These are phyloP conservation scores for Portunus trituberculatus DNA, from an alignment of 1,140 invertebrate species.

Conservation along the genomic window DNA sequence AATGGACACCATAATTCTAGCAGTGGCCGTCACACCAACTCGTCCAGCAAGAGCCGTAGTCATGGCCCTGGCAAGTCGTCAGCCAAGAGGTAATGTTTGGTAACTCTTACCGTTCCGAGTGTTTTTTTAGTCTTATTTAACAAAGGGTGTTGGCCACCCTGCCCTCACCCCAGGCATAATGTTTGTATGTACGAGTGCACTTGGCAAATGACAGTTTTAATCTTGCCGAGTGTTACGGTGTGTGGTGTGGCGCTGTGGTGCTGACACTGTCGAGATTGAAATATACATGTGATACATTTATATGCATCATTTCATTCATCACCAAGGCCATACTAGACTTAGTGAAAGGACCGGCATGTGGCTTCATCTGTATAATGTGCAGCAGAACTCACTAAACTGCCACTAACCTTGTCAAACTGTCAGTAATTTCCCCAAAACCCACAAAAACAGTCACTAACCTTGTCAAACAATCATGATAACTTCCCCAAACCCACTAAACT, in stretches of 20 bases:
- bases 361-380: no score
- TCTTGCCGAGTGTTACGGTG: not conserved
- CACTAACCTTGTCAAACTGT: no score
- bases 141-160: not conserved
- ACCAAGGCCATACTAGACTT: not conserved
- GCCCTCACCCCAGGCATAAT: not conserved
- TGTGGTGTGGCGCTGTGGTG: no score
- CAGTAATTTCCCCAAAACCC: no score
- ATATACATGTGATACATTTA: slow-evolving; percentile 7
- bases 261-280: not conserved
- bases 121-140: not conserved
- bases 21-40: slow-evolving; percentile 37
- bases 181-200: not conserved
- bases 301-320: not conserved
- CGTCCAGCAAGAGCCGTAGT: slow-evolving; percentile 55
- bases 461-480: no score
- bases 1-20: slow-evolving; percentile 63
- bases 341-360: no score
- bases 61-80: slow-evolving; percentile 47
- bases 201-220: not conserved
- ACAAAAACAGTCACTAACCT: no score
- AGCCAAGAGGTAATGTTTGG: slow-evolving; percentile 61
- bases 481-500: no score
- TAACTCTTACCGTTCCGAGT: not conserved
- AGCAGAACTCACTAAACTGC: no score